Conservation (phyloP, 2,113 vertebrate genomes). For the Puma concolor region DNA sequence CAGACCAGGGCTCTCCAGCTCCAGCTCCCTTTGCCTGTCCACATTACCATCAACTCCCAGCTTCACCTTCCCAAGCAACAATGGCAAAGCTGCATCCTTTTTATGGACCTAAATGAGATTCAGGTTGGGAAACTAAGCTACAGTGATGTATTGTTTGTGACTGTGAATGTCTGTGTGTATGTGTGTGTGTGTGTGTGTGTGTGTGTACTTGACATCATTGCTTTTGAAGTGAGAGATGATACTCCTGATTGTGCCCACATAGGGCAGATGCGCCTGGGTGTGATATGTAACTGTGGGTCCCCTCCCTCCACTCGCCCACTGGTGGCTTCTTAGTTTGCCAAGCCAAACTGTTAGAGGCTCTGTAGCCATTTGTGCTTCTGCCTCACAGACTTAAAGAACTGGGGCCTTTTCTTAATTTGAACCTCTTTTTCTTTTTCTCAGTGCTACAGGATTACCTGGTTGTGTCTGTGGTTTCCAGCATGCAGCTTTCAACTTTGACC, state of each 20-base stretch:
- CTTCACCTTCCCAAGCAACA: neutral
- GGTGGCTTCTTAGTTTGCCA: neutral
- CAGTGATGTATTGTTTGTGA: neutral
- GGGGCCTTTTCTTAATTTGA: neutral
- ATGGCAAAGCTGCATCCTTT: neutral
- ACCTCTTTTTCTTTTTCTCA: neutral
- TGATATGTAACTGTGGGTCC: neutral
- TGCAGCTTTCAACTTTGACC: neutral
- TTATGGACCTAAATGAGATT: neutral
- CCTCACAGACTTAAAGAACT: neutral
- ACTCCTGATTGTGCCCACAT: neutral
- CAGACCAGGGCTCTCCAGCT: neutral
- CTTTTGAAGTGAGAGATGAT: neutral
- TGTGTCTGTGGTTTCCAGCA: neutral
- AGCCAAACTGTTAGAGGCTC: neutral
- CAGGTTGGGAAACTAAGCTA: neutral
- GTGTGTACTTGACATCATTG: neutral
- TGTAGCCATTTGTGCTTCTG: neutral
- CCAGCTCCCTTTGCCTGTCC: neutral
- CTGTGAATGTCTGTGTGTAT: neutral
- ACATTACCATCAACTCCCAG: neutral
- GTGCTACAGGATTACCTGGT: neutral
- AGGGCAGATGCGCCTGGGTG: no score
- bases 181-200: neutral
- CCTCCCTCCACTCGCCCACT: neutral